phyloP scores from a whole-genome alignment of 2,888 invertebrate genomes.

The Fissipunctia ypsillon region DNA sequence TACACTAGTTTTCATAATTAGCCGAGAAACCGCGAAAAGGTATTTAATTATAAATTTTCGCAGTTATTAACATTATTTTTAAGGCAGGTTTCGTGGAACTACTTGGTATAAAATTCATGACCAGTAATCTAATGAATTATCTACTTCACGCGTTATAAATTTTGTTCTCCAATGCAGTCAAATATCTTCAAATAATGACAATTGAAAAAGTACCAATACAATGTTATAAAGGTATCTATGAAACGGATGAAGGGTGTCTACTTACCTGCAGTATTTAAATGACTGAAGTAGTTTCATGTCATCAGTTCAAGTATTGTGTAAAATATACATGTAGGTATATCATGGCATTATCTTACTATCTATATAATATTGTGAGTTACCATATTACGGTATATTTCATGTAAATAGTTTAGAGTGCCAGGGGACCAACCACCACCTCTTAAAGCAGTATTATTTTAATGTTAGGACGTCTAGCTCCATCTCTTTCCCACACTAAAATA shows the following conservation, averaged over 20 bases:
- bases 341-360: conserved; percentile 9
- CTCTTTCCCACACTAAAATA: too few species aligned
- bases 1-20: not conserved
- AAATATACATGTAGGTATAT: not conserved
- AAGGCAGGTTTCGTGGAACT: not conserved
- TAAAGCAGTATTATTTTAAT: too few species aligned
- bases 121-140: not conserved
- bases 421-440: too few species aligned
- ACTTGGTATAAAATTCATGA: not conserved
- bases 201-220: not conserved
- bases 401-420: conserved; percentile 40
- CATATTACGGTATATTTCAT: conserved; percentile 2
- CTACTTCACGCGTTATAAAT: not conserved
- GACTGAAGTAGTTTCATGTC: conserved; percentile 10
- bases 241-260: not conserved
- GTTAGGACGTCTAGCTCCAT: too few species aligned
- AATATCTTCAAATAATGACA: not conserved
- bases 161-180: not conserved
- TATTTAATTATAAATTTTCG: not conserved
- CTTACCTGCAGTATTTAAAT: conserved; percentile 1
- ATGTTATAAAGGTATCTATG: not conserved
- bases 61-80: not conserved
- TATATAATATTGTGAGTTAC: conserved; percentile 13
- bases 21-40: not conserved
- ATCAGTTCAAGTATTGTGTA: not conserved